Evolutionary conservation across 2,888 invertebrate genomes (phyloP), one percentile per base, ranked within the genome.

Genomic region (Polymixis flavicincta): DNA sequence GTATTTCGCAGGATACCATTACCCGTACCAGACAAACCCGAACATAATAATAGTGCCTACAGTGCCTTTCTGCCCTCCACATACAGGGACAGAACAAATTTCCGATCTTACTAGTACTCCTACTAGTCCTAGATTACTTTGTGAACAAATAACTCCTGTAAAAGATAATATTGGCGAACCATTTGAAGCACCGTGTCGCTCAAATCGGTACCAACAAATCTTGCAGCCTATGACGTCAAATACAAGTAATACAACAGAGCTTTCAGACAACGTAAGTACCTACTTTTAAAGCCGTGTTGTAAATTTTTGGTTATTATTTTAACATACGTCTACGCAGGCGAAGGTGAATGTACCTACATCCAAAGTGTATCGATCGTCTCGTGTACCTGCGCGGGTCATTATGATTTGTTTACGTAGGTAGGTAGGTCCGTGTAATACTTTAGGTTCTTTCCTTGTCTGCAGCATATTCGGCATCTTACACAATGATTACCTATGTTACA

Each of bases 1-100:
- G 0, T 87, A 87, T 78, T 84, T 87, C 69, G 42, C 85, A 11
- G 79, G 84, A 57, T 87, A 89, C 60, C 65, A 80, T 22, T 19
- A 66, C 60, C 65, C 80, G 13, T 22, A 54, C 37, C n/a, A 37
- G 61, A 2, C 32, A 59, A 90, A 90, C 71, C 88, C 92, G 0
- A 93, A 93, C 66, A 90, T 92, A 64, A 82, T 89, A 22, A 89
- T 92, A 76, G 78, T 84, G 70, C 86, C 86, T 9, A 76, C 72
- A 17, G 66, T 61, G 37, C 67, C 52, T 32, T 61, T 65, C 9
- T 6, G 25, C 65, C 19, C 55, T 37, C 63, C 57, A 19, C 13
- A 22, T 22, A 32, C 57, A 52, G 28, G 14, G 17, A 4, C 25
- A 42, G 19, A 60, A 52, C n/a, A 55, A 42, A 48, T 28, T 45